Evolutionary conservation across 2,113 vertebrate species (phyloP).

Genomic region (Tricholaema leucomelas): DNA sequence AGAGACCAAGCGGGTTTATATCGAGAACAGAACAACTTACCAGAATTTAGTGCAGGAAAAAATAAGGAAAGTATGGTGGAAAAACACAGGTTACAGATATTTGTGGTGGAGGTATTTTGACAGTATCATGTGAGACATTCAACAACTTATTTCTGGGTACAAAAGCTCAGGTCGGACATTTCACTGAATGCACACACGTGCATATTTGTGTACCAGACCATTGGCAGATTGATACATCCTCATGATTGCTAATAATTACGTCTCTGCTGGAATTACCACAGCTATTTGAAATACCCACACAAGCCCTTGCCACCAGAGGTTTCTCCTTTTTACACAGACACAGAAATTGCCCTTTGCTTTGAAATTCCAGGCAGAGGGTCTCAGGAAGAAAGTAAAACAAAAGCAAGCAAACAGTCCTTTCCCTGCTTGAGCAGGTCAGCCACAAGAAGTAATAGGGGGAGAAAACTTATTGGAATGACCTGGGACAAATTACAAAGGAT

Average conservation of each 20-base stretch:
- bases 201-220: not conserved
- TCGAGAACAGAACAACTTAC: not conserved
- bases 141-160: slow-evolving; percentile 16
- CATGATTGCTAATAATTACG: not conserved
- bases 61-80: slow-evolving; percentile 37
- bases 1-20: not conserved
- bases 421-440: not conserved
- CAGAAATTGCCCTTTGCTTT: not conserved
- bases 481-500: not conserved
- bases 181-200: not conserved
- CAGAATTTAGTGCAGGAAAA: slow-evolving; percentile 46
- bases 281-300: not conserved
- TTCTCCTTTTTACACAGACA: not conserved
- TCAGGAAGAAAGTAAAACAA: not conserved
- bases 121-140: not conserved
- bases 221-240: not conserved
- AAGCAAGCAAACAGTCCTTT: not conserved
- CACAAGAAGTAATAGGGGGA: not conserved
- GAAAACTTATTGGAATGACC: not conserved
- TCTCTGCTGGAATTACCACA: not conserved
- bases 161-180: not conserved
- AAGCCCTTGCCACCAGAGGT: not conserved
- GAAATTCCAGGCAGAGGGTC: not conserved
- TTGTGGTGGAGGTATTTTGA: not conserved
- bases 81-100: not conserved